phyloP scores from a whole-genome alignment of 1,140 invertebrate genomes.

The Neodiprion virginianus region DNA sequence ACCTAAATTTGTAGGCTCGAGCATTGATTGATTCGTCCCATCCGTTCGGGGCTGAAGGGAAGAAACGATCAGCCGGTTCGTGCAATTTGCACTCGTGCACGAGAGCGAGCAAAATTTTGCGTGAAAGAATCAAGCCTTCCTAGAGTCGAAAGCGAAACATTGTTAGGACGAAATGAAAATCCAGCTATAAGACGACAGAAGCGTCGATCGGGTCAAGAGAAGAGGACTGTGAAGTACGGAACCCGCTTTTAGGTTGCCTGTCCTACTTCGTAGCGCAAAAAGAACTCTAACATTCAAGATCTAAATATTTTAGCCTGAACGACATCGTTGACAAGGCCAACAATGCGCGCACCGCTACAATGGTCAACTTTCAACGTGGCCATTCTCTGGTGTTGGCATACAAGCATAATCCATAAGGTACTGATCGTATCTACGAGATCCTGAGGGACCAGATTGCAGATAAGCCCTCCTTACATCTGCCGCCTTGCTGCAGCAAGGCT shows the following conservation, averaged over 20 bases:
- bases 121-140: no score
- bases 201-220: no score
- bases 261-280: not conserved
- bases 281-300: constrained; percentile 21
- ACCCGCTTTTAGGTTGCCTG: not conserved
- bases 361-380: constrained; percentile 41
- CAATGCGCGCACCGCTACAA: constrained; percentile 32
- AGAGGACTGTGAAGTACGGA: not conserved
- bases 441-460: not conserved
- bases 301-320: constrained; percentile 44
- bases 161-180: not conserved
- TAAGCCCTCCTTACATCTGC: not conserved
- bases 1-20: constrained; percentile 2
- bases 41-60: not conserved
- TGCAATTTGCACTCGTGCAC: not conserved
- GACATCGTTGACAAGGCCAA: constrained; percentile 40
- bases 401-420: constrained; percentile 41
- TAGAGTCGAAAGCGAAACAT: not conserved
- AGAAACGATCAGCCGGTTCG: not conserved
- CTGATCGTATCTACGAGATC: constrained; percentile 7
- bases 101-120: not conserved
- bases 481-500: not conserved
- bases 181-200: no score
- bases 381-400: constrained; percentile 33
- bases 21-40: constrained; percentile 12